Conservation (phyloP, 2,797 vertebrate genomes). For the Sternotherus odoratus region DNA sequence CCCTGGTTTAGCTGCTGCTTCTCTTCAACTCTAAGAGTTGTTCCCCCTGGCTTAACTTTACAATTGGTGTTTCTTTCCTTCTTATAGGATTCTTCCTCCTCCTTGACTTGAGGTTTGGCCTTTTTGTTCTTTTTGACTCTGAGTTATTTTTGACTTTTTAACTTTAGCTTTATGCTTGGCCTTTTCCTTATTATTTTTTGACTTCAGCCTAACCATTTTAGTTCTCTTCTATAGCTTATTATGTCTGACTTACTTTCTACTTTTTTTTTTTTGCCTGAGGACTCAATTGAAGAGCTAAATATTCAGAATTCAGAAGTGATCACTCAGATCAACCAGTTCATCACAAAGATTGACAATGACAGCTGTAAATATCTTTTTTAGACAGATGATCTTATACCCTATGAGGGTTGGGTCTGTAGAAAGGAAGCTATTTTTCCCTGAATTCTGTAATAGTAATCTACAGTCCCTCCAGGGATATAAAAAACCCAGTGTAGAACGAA, state of each 20-base stretch:
- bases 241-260: neutral
- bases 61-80: neutral
- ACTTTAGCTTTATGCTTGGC: neutral
- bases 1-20: too few species aligned
- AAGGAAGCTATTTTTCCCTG: neutral
- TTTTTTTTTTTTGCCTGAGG: neutral
- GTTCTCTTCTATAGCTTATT: neutral
- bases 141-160: neutral
- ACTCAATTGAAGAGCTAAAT: neutral
- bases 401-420: neutral
- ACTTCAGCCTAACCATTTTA: too few species aligned
- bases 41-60: neutral
- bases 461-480: constrained; percentile 55
- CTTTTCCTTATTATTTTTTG: too few species aligned
- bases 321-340: neutral
- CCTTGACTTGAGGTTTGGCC: neutral
- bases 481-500: constrained; percentile 54
- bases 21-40: neutral
- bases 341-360: neutral
- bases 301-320: neutral
- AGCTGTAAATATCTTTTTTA: neutral
- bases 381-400: neutral
- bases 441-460: neutral
- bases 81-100: neutral
- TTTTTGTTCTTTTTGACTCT: neutral